These are phyloP conservation scores for Latheticus oryzae DNA, from an alignment of 2,888 invertebrate genomes.

Conservation along the genomic window DNA sequence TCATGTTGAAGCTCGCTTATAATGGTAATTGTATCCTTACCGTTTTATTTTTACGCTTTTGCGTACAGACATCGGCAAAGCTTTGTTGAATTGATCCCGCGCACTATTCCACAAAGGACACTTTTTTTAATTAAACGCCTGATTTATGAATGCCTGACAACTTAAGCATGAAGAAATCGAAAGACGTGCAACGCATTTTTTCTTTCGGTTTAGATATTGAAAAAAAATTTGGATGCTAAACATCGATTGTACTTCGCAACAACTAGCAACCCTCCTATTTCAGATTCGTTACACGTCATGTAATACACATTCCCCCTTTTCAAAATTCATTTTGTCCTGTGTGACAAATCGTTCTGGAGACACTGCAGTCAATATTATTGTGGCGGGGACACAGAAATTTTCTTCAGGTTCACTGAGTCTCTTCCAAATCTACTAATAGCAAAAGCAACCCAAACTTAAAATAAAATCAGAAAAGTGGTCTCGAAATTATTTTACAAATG, in stretches of 20 bases:
- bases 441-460: too few species aligned
- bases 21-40: conserved; percentile 45
- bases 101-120: conserved; percentile 38
- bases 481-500: too few species aligned
- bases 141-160: conserved; percentile 39
- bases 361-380: conserved; percentile 38
- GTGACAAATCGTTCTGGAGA: conserved; percentile 52
- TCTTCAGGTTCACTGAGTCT: conserved; percentile 25
- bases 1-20: conserved; percentile 45
- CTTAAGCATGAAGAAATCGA: conserved; percentile 37
- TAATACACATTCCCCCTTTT: conserved; percentile 51
- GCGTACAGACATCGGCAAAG: conserved; percentile 42
- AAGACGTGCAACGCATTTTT: conserved; percentile 34
- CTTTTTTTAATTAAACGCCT: conserved; percentile 41
- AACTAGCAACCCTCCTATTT: conserved; percentile 39
- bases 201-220: conserved; percentile 11
- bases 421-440: conserved; percentile 2
- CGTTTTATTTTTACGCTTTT: conserved; percentile 44
- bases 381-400: conserved; percentile 26
- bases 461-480: too few species aligned
- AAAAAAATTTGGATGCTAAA: conserved; percentile 24
- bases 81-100: conserved; percentile 41
- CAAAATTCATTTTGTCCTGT: conserved; percentile 53
- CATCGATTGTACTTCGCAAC: conserved; percentile 31
- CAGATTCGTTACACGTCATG: conserved; percentile 52